Percentiles rank a stretch among this genome's conserved stretches.
Evolutionary conservation across 1,140 invertebrate species (phyloP).

Genomic region (Popillia japonica): DNA sequence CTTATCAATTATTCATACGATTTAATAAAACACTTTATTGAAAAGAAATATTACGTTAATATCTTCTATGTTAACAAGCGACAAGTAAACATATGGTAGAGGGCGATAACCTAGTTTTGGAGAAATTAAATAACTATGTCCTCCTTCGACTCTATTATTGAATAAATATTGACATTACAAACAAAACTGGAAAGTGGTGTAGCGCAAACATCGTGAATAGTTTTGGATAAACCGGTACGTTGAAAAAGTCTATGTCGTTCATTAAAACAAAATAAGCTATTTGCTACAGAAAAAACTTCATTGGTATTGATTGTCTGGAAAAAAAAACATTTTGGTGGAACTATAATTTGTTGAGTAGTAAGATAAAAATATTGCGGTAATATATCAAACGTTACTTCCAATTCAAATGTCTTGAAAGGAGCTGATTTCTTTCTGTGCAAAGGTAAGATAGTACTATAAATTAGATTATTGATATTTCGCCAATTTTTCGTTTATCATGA

Average conservation of each 20-base stretch:
- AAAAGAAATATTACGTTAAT: neutral
- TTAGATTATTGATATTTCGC: too few relatives aligned
- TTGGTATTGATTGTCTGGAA: neutral
- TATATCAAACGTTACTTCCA: too few relatives aligned
- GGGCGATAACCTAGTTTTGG: slow-evolving; percentile 22
- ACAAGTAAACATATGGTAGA: neutral
- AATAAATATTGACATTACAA: slow-evolving; percentile 1
- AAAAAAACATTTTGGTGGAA: neutral
- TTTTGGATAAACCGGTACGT: neutral
- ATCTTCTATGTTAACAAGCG: slow-evolving; percentile 7
- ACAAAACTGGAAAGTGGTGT: neutral
- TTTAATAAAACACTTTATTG: neutral
- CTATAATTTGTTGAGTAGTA: too few relatives aligned
- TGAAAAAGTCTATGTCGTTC: neutral
- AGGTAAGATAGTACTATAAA: too few relatives aligned
- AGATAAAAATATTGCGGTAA: too few relatives aligned
- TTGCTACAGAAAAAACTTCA: neutral
- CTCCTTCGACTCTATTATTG: neutral
- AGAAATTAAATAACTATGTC: neutral
- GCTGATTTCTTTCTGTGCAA: too few relatives aligned
- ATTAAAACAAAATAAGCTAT: too few relatives aligned
- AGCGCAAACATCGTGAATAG: neutral
- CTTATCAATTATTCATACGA: neutral
- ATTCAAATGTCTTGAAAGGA: too few relatives aligned
- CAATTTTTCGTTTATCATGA: too few relatives aligned